phyloP scores from a whole-genome alignment of 2,797 vertebrate species.

The Pseudocheirus occidentalis region DNA sequence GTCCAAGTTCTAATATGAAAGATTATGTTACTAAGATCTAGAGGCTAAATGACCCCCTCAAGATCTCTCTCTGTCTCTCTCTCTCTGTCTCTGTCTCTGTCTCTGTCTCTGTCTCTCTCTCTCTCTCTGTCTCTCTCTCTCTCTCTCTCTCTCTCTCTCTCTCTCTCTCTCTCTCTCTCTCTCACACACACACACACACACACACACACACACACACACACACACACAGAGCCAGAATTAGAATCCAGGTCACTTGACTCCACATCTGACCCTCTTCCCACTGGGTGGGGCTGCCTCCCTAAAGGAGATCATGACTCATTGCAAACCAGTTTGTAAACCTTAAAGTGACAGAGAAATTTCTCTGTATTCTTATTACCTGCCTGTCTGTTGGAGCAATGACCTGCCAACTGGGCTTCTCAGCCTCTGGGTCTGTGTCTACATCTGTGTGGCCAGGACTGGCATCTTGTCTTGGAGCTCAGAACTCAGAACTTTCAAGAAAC shows the following conservation, averaged over 20 bases:
- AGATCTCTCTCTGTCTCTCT: not conserved
- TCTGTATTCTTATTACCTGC: not conserved
- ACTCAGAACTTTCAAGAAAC: constrained; percentile 60
- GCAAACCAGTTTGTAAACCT: not conserved
- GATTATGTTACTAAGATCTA: constrained; percentile 34
- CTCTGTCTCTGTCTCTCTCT: too few relatives aligned
- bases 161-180: too few relatives aligned
- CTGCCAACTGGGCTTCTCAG: constrained; percentile 6
- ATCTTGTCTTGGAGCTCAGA: constrained; percentile 24
- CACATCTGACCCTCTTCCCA: not conserved
- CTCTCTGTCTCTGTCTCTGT: too few relatives aligned
- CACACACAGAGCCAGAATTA: not conserved
- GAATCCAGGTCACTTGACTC: not conserved
- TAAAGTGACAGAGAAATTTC: not conserved
- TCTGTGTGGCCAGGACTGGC: not conserved
- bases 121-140: too few relatives aligned
- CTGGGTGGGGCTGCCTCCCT: not conserved
- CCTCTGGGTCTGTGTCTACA: not conserved
- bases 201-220: too few relatives aligned
- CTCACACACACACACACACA: too few relatives aligned
- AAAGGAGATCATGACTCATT: not conserved
- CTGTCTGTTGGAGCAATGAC: not conserved
- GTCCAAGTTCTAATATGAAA: constrained; percentile 31
- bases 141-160: too few relatives aligned
- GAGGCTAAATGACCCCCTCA: constrained; percentile 10